Evolutionary conservation across 2,113 vertebrate genomes (phyloP).

Genomic region (Anarhynchus alexandrinus): DNA sequence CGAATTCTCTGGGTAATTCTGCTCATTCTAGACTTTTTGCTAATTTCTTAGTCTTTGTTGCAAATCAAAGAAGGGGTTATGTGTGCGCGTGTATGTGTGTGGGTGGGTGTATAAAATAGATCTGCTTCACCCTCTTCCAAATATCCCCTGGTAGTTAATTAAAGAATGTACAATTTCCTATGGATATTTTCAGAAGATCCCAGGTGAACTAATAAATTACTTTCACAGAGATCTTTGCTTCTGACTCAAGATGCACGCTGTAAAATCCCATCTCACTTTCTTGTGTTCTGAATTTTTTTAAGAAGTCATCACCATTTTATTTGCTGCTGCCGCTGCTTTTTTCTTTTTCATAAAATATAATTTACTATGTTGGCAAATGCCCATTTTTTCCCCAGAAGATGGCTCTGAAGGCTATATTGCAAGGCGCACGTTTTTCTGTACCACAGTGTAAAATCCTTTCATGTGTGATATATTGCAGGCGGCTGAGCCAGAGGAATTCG

Average conservation of each 20-base stretch:
- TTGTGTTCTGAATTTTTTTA: background rate
- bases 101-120: background rate
- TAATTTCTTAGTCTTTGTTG: background rate
- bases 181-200: slow-evolving; percentile 27
- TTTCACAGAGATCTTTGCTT: background rate
- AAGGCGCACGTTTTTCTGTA: background rate
- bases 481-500: background rate
- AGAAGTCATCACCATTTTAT: background rate
- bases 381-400: background rate
- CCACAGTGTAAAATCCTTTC: background rate
- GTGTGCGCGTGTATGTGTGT: background rate
- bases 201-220: background rate
- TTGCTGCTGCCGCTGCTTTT: background rate
- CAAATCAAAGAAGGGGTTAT: background rate
- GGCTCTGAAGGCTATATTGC: background rate
- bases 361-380: background rate
- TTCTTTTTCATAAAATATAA: background rate
- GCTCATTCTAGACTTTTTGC: background rate
- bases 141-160: slow-evolving; percentile 18
- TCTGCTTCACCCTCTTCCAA: background rate
- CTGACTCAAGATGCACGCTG: background rate
- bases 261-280: background rate
- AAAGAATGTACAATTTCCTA: background rate
- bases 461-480: background rate
- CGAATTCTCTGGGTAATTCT: background rate